Evolutionary conservation across 2,797 vertebrate species (phyloP), one percentile per base, ranked within the genome.

Genomic region (Glyptemys insculpta): DNA sequence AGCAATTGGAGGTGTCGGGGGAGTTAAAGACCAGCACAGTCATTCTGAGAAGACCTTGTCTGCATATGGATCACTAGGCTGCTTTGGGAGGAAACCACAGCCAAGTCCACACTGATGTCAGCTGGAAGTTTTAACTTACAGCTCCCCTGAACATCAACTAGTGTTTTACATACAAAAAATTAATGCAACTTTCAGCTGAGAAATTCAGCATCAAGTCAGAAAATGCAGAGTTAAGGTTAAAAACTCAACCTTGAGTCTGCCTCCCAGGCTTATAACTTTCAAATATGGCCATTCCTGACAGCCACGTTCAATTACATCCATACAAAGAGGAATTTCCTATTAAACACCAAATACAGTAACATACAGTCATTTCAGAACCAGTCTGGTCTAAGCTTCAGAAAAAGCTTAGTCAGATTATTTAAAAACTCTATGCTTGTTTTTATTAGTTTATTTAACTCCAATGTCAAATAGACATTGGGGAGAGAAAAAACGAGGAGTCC

Each of bases 381-480:
- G 19, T 8, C 18, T 18, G 59, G 31, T 34, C 31, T 62, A 62
- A 62, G 31, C 11, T 41, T 72, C 88, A 87, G 34, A 79, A 91
- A 88, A 87, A 6, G 4, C 31, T 86, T 41, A 52, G 85, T 15
- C 50, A 89, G 16, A 87, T 57, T 1, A 91, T 44, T 62, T 86
- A 1, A 79, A 82, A 83, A 31, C 23, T 29, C 47, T 1, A 31
- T 0, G 0, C 52, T 83, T 56, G 8, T 78, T 57, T 89, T 68
- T 59, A 31, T 0, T 62, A n/a, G 10, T 7, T 44, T 53, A 41
- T 62, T 54, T 34, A 79, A 87, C 7, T 44, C 44, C 1, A 3
- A 31, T 0, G 3, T 1, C 34, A n/a, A 80, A 76, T 1, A 12
- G 19, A 29, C 23, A 0, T 2, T 3, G 34, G 44, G 44, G 12